phyloP scores from a whole-genome alignment of 1,140 invertebrate species.

The Marisa cornuarietis region DNA sequence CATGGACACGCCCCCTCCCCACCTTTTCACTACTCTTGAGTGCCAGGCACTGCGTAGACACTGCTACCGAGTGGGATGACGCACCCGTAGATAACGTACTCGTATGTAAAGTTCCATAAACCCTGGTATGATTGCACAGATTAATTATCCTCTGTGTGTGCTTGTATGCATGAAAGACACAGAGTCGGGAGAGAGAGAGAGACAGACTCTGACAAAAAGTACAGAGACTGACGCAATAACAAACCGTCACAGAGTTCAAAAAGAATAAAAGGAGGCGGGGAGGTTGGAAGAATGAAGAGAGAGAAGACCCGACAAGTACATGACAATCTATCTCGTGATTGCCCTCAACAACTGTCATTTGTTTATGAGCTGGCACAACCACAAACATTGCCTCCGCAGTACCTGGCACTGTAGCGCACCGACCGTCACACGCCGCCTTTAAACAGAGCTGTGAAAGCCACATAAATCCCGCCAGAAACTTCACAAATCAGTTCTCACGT shows the following conservation, averaged over 20 bases:
- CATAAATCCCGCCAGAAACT: too few relatives aligned
- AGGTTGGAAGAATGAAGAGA: not conserved
- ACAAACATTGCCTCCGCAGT: not conserved
- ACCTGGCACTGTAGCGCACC: not conserved
- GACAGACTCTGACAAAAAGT: not conserved
- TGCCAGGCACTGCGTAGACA: too few relatives aligned
- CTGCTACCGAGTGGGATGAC: too few relatives aligned
- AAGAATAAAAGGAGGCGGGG: not conserved
- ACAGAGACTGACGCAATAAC: not conserved
- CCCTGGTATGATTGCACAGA: too few relatives aligned
- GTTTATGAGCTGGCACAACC: not conserved
- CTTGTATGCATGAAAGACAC: not conserved
- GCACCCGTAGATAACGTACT: too few relatives aligned
- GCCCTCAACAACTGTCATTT: not conserved
- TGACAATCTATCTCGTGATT: not conserved
- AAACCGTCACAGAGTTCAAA: not conserved
- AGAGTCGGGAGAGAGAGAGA: not conserved
- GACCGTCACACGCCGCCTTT: not conserved
- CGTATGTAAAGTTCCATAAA: too few relatives aligned
- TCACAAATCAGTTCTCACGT: too few relatives aligned
- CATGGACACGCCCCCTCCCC: too few relatives aligned
- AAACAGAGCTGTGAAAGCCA: not conserved
- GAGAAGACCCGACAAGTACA: not conserved
- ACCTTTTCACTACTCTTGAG: too few relatives aligned
- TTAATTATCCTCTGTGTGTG: too few relatives aligned